phyloP scores from a whole-genome alignment of 2,888 invertebrate genomes.

The Himalopsyche japonica region DNA sequence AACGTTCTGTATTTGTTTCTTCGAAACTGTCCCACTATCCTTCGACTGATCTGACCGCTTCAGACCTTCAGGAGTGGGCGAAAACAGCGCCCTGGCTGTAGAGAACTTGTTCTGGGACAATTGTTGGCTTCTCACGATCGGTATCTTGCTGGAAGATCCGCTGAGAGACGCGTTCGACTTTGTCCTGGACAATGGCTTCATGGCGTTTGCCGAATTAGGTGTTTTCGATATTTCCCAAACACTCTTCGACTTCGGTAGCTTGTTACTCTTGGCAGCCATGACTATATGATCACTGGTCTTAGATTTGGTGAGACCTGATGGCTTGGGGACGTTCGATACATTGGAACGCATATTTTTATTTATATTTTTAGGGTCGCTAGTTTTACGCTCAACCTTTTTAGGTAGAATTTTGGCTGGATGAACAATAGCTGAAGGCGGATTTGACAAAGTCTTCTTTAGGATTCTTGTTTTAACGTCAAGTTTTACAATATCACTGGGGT shows the following conservation, averaged over 20 bases:
- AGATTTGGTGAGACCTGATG: constrained; percentile 44
- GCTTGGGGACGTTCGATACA: constrained; percentile 1
- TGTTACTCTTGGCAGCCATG: constrained; percentile 48
- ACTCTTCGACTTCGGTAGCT: constrained; percentile 59
- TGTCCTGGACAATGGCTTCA: constrained; percentile 52
- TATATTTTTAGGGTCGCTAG: constrained; percentile 53
- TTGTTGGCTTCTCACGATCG: constrained; percentile 61
- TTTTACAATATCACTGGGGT: constrained; percentile 55
- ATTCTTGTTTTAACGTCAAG: constrained; percentile 61
- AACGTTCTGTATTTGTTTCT: constrained; percentile 52
- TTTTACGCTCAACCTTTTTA: constrained; percentile 55
- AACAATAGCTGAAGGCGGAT: constrained; percentile 50
- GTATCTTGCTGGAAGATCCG: constrained; percentile 66
- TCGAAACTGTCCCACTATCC: constrained; percentile 53
- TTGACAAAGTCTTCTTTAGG: constrained; percentile 59
- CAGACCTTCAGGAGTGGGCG: constrained; percentile 64
- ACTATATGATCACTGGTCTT: constrained; percentile 52
- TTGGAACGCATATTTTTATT: constrained; percentile 43
- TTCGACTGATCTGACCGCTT: constrained; percentile 59
- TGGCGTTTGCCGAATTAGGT: constrained; percentile 43
- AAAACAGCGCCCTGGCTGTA: constrained; percentile 59
- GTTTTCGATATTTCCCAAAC: constrained; percentile 61
- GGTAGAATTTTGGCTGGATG: constrained; percentile 53
- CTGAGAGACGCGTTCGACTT: constrained; percentile 60
- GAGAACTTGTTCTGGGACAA: constrained; percentile 58